phyloP scores from a whole-genome alignment of 2,113 vertebrate species.

The Dipodomys stephensi region DNA sequence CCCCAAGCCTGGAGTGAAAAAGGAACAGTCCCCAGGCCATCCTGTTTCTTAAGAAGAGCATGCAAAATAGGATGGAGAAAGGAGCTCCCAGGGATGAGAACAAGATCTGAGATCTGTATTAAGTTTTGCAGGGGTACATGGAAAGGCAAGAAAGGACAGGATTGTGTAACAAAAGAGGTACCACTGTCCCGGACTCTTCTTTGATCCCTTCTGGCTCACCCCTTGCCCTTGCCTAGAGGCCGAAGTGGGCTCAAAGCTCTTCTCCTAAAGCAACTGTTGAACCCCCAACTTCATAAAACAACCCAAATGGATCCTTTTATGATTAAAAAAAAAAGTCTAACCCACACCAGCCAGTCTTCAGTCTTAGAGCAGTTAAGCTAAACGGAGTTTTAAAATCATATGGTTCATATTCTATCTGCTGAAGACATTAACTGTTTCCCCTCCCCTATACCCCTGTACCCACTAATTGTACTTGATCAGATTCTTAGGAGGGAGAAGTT shows the following conservation, averaged over 20 bases:
- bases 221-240: neutral
- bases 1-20: no score
- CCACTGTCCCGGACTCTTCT: accelerated
- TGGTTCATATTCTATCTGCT: neutral
- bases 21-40: neutral
- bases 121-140: no score
- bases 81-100: neutral
- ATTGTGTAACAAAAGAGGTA: no score
- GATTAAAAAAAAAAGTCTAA: neutral
- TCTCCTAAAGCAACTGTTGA: neutral
- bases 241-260: neutral
- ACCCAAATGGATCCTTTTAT: neutral
- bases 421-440: neutral
- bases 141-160: neutral
- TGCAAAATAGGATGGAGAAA: conserved; percentile 37
- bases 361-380: neutral
- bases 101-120: neutral
- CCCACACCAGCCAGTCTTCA: neutral
- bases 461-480: neutral
- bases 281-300: neutral
- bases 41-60: neutral
- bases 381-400: neutral
- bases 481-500: neutral
- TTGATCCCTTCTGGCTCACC: no score
- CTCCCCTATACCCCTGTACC: accelerated